Evolutionary conservation across 2,113 vertebrate genomes (phyloP), one percentile per base, ranked within the genome.

Genomic region (Martes martes): DNA sequence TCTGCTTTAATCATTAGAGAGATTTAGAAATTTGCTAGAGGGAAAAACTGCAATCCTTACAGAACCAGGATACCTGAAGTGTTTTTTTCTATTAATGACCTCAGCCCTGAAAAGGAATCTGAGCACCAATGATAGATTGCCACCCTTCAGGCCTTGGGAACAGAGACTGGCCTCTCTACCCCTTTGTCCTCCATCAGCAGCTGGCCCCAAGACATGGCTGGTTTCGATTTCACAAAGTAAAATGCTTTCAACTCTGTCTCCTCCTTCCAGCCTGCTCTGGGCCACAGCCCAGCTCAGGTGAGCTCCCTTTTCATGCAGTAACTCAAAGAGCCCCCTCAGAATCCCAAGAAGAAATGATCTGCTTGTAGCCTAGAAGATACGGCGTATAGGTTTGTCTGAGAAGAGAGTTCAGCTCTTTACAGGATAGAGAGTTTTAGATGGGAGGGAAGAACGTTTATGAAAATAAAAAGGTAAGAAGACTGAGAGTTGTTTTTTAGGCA

Each of bases 21-120:
- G 87, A 90, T 96, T 97, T 79, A 97, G 94, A 98, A 97, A 98
- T 97, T 95, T 94, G 82, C 98, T 95, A 19, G 94, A 96, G 69
- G 50, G 36, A 88, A 96, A 96, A 98, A 95, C 45, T 0, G 4
- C 57, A 94, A 86, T 93, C 93, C 97, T 95, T 89, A 97, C 73
- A 98, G 94, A 80, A 79, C 79, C 82, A 52, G 87, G 92, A 96
- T 92, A 98, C 95, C 93, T 94, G 87, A 82, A 96, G 97, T 97
- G 98, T 69, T 97, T 89, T 89, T 87, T 93, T 36, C 97, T 98
- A 98, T 97, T 97, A 96, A 87, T 98, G 97, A 95, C 97, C n/a
- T 94, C 45, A 19, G 90, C 96, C 92, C 91, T 98, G 95, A 73
- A 92, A 97, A 67, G 73, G 11, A 89, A 47, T 85, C 95, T 78